phyloP scores from a whole-genome alignment of 2,797 vertebrate species.

The Danio jaintianensis region DNA sequence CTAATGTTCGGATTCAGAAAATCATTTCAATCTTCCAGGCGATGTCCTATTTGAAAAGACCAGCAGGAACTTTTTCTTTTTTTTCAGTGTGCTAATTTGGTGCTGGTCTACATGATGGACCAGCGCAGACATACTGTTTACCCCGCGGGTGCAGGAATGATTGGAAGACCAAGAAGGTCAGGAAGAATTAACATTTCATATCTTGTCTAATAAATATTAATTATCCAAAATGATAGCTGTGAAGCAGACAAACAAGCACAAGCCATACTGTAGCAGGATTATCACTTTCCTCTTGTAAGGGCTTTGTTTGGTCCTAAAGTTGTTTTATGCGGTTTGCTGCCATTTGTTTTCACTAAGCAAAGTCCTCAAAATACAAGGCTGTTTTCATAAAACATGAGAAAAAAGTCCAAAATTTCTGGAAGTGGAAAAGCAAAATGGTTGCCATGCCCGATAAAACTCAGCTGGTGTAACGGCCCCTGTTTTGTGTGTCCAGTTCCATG shows the following conservation, averaged over 20 bases:
- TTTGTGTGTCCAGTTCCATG: no score
- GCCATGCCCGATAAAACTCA: not conserved
- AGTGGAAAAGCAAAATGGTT: not conserved
- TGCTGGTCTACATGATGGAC: conserved; percentile 2
- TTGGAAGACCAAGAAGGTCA: not conserved
- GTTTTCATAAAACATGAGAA: not conserved
- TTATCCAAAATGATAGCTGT: not conserved
- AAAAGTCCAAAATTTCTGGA: not conserved
- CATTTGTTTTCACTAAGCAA: not conserved
- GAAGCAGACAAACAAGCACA: conserved; percentile 6
- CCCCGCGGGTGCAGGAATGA: not conserved
- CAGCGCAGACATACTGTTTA: not conserved
- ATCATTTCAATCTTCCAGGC: conserved; percentile 12
- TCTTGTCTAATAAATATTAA: conserved; percentile 7
- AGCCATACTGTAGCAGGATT: not conserved
- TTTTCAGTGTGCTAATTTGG: not conserved
- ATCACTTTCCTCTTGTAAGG: not conserved
- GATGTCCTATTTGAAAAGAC: conserved; percentile 8
- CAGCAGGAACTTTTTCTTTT: not conserved
- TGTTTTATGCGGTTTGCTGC: not conserved
- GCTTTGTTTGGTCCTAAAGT: not conserved
- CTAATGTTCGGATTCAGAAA: conserved; percentile 21
- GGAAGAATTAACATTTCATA: not conserved
- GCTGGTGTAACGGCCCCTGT: no score
- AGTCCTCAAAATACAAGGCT: not conserved